Conservation (phyloP, 2,113 vertebrate species). For the Tyrannus savana region DNA sequence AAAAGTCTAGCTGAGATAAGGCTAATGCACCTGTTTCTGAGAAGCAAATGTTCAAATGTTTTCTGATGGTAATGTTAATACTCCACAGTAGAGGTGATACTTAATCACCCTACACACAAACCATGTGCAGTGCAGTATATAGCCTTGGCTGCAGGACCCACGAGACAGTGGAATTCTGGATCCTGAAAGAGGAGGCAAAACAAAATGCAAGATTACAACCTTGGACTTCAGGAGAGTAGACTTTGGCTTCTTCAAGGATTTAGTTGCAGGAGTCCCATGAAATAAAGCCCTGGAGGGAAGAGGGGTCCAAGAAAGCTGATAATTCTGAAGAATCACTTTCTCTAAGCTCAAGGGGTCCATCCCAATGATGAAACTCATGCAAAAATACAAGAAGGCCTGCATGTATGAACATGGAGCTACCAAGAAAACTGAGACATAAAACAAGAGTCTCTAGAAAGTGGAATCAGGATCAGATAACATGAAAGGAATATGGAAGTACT, state of each 20-base stretch:
- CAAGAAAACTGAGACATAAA: not conserved
- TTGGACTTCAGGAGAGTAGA: not conserved
- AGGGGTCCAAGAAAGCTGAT: not conserved
- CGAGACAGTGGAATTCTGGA: not conserved
- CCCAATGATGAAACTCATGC: not conserved
- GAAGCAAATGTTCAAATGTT: not conserved
- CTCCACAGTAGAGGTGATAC: not conserved
- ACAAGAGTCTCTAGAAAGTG: not conserved
- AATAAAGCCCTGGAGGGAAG: not conserved
- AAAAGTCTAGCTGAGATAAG: not conserved
- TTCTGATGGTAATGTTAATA: not conserved
- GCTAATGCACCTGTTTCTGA: not conserved
- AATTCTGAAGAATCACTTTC: not conserved
- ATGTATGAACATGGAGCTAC: not conserved
- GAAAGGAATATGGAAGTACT: not conserved
- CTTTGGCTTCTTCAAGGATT: not conserved
- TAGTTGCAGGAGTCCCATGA: not conserved
- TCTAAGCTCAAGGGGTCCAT: not conserved
- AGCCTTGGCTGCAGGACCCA: not conserved
- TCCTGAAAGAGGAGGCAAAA: not conserved
- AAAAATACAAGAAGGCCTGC: not conserved
- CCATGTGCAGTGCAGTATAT: not conserved
- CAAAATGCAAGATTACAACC: not conserved
- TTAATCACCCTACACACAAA: not conserved
- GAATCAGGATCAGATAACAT: not conserved